These are phyloP conservation scores for Rattus rattus DNA, from an alignment of 2,113 vertebrate genomes.

Conservation along the genomic window DNA sequence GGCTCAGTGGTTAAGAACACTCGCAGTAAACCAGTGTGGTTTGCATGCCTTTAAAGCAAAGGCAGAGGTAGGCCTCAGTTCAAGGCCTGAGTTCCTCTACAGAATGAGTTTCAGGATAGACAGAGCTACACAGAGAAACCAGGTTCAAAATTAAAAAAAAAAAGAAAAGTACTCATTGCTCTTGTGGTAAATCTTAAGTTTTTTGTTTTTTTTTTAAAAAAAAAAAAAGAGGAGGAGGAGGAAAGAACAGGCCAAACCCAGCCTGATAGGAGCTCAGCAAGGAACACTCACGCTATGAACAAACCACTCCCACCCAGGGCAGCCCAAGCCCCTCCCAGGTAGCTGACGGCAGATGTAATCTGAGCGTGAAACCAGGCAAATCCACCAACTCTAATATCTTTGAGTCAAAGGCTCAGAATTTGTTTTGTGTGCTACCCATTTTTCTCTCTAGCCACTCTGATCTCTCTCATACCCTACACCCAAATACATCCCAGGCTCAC, in stretches of 20 bases:
- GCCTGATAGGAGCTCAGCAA: not conserved
- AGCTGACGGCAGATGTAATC: not conserved
- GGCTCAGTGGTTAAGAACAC: not conserved
- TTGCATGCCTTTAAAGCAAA: not conserved
- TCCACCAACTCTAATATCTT: not conserved
- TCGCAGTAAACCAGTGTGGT: not conserved
- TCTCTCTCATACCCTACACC: not conserved
- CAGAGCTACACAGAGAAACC: not conserved
- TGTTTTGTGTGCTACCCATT: not conserved
- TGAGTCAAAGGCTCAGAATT: not conserved
- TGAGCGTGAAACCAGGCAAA: conserved; percentile 17
- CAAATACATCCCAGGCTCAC: not conserved
- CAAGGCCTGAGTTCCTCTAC: not conserved
- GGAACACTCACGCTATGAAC: not conserved
- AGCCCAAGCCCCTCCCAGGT: not conserved
- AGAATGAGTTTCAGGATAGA: not conserved
- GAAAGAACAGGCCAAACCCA: not conserved
- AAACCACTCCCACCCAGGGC: not conserved
- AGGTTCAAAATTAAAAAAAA: not conserved
- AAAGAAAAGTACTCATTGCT: not conserved
- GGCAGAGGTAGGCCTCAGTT: not conserved
- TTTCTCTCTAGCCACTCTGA: not conserved
- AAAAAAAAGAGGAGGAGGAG: not conserved
- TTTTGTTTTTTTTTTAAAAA: not conserved
- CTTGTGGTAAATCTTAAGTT: not conserved